Base-by-base conservation (phyloP, 1,140 invertebrate genomes). In the Papilio polyxenes region DNA sequence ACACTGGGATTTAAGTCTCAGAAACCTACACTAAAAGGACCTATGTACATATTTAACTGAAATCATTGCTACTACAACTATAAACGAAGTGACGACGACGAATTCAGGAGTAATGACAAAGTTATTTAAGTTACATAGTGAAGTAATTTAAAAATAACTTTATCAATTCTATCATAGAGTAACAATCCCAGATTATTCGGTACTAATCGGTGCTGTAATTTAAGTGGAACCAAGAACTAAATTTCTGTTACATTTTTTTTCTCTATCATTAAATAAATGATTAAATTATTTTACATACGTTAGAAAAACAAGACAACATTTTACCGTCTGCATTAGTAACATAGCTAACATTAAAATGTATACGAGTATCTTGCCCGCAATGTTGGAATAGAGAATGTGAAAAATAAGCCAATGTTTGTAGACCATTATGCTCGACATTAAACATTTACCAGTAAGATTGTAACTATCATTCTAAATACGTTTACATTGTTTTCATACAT, bases 321-420 rank as follows among this genome's bases (percentile, higher is more conserved):
- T 40, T 72, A 40, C 65, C 65, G 31, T 8, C 31, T 37, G 15
- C 65, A 37, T 72, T 37, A 37, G 7, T 72, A 72, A 72, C 23
- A 72, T 72, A 17, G 8, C 65, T 13, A 40, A 72, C 11, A 37
- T 40, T 40, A 5, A 65, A 31, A 8, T 15, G 17, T 9, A 31
- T 31, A 31, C 23, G 23, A 31, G 10, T 13, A 65, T 59, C 56
- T 90, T 89, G 83, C 89, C 88, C 87, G 87, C 83, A 88, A 91
- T 89, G 13, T 37, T 72, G 6, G 5, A 72, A 72, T 72, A 2
- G 13, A 72, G 65, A 72, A 72, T 72, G 65, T 17, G 31, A 72
- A 31, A 3, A 40, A 72, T 72, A 31, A 72, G 13, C 65, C 65
- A 40, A 72, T 37, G 23, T 37, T 72, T 72, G 65, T 72, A 72